Evolutionary conservation across 1,140 invertebrate genomes (phyloP), one percentile per base, ranked within the genome.

Genomic region (Manduca sexta): DNA sequence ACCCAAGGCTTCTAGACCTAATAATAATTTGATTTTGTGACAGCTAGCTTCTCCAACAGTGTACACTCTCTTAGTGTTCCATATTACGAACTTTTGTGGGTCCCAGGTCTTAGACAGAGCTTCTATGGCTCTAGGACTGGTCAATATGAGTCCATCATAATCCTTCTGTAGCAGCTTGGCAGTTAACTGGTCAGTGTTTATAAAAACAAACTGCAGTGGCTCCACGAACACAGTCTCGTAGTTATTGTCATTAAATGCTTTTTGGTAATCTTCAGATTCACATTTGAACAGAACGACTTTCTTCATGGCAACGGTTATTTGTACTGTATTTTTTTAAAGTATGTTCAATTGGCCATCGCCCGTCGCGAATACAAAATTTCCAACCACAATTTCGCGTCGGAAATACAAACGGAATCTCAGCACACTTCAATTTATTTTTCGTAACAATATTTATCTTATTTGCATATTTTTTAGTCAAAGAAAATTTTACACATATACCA

Each of bases 281-380:
- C 86, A 81, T 75, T 88, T 89, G 54, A 89, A 88, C 53, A 89
- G 70, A 38, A 89, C 81, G 17, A 88, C 82, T 57, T 86, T 87
- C 64, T 74, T 82, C 82, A 84, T 86, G 48, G 31, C 51, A 37
- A 41, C n/a, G 4, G 34, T 13, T 13, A 6, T 35, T 35, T 18
- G 8, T 40, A 40, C 11, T 11, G 8, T 40, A 3, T 4, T 10
- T 40, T 18, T 18, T 0, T 40, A 12, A n/a, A 18, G 14, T 18
- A 18, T 17, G 17, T 10, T 56, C 48, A 50, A 44, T 59, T 49
- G 37, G 52, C 59, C 57, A 60, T 68, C n/a, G n/a, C n/a, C n/a
- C n/a, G n/a, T n/a, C n/a, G n/a, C n/a, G n/a, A n/a, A n/a, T n/a
- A n/a, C n/a, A n/a, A n/a, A n/a, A n/a, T n/a, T n/a, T n/a, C n/a